Percentiles rank a stretch among this genome's conserved stretches.
phyloP scores from a whole-genome alignment of 2,888 invertebrate species.

The Cosmia pyralina region DNA sequence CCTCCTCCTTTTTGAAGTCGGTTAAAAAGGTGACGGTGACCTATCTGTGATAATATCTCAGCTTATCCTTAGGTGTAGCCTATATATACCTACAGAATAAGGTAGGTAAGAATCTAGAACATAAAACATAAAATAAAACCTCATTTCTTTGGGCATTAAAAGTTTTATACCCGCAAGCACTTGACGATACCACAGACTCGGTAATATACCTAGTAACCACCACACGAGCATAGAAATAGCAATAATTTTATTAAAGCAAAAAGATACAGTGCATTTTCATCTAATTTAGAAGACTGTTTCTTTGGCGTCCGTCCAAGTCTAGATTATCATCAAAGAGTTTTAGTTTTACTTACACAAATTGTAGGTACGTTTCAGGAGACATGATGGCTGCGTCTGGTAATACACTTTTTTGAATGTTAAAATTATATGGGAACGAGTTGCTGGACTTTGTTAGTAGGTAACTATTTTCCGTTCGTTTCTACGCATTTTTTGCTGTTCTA shows the following conservation, averaged over 20 bases:
- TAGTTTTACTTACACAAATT: slow-evolving; percentile 61
- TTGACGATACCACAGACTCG: slow-evolving; percentile 31
- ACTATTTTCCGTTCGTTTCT: background rate
- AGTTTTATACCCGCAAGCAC: slow-evolving; percentile 36
- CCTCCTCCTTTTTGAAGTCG: too few species aligned
- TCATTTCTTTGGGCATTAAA: slow-evolving; percentile 30
- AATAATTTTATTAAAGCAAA: slow-evolving; percentile 68
- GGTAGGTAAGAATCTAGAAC: too few species aligned
- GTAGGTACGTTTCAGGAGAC: slow-evolving; percentile 37
- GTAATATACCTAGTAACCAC: slow-evolving; percentile 47
- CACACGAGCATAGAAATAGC: slow-evolving; percentile 45
- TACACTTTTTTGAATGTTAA: background rate
- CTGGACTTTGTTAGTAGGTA: background rate
- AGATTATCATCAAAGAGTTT: slow-evolving; percentile 73
- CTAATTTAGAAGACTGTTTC: slow-evolving; percentile 71
- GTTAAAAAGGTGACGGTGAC: background rate
- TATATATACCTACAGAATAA: background rate
- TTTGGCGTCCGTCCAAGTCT: slow-evolving; percentile 73
- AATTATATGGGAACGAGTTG: background rate
- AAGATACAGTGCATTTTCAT: slow-evolving; percentile 76
- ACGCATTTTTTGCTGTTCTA: background rate
- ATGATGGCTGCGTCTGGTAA: slow-evolving; percentile 34
- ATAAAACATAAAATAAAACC: slow-evolving; percentile 14
- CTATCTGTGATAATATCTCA: background rate
- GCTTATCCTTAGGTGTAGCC: background rate